A percentile compares a stretch with the other conserved stretches of the same genome.
These are phyloP conservation scores for Stomatorhinus ivindoensis DNA, from an alignment of 2,113 vertebrate genomes.

Conservation along the genomic window DNA sequence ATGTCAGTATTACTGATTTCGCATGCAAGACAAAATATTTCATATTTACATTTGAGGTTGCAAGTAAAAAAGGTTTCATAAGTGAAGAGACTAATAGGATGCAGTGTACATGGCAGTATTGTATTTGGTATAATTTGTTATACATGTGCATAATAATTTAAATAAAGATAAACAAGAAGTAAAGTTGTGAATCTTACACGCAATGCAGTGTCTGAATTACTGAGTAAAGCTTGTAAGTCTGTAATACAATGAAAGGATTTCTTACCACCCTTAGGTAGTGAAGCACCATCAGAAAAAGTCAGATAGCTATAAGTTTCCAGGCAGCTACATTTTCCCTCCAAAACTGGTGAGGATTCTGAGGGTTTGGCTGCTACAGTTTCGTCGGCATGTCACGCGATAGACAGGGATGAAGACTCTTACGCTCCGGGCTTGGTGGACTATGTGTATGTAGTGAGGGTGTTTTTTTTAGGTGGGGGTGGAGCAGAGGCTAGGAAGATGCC, in stretches of 20 bases:
- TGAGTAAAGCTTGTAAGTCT: neutral
- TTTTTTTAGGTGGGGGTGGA: neutral
- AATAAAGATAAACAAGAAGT: neutral
- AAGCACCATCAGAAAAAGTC: neutral
- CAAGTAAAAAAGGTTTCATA: neutral
- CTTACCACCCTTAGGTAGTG: constrained; percentile 5
- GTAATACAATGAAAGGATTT: neutral
- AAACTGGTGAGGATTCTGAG: neutral
- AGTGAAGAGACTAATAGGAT: neutral
- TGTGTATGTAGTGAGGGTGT: neutral
- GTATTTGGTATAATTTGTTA: neutral
- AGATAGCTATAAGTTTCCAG: neutral
- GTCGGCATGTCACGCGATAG: neutral
- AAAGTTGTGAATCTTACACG: neutral
- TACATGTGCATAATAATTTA: neutral
- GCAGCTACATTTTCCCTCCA: neutral
- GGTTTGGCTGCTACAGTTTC: neutral
- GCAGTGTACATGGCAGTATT: neutral
- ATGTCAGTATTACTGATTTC: neutral
- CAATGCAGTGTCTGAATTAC: neutral
- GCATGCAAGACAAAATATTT: neutral
- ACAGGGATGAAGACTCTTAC: neutral
- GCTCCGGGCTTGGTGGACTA: neutral
- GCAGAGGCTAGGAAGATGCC: neutral
- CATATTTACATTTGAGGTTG: neutral